Evolutionary conservation across 1,140 invertebrate species (phyloP).

Genomic region (Stegodyphus mimosarum): DNA sequence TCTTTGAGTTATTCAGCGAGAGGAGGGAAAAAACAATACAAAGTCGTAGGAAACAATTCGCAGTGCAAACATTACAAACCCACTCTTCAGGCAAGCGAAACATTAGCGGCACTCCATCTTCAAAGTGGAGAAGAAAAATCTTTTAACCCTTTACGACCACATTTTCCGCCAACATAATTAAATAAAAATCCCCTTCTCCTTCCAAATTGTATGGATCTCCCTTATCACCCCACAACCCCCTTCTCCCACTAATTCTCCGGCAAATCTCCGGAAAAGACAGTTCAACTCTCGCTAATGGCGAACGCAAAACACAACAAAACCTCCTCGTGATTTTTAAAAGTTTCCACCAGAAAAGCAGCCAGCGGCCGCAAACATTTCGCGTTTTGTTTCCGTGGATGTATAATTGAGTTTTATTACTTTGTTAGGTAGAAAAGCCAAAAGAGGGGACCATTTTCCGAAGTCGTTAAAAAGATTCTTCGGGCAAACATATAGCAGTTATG

Average conservation of each 20-base stretch:
- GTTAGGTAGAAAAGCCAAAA: slow-evolving; percentile 32
- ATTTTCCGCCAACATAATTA: slow-evolving; percentile 48
- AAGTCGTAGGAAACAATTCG: neutral
- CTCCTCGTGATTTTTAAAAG: slow-evolving; percentile 8
- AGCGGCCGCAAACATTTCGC: slow-evolving; percentile 25
- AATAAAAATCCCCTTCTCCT: slow-evolving; percentile 41
- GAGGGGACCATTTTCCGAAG: slow-evolving; percentile 10
- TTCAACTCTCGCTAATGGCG: slow-evolving; percentile 14
- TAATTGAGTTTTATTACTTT: slow-evolving; percentile 58
- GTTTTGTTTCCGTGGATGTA: slow-evolving; percentile 41
- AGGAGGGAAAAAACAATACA: neutral
- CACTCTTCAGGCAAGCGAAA: neutral
- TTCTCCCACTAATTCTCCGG: neutral
- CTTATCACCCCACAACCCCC: neutral
- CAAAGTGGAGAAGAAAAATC: slow-evolving; percentile 28
- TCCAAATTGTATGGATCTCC: neutral
- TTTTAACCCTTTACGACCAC: slow-evolving; percentile 49
- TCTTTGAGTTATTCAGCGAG: too few relatives aligned
- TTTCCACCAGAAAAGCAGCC: neutral
- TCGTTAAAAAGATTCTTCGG: slow-evolving; percentile 15
- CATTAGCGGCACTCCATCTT: slow-evolving; percentile 15
- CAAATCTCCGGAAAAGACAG: slow-evolving; percentile 4
- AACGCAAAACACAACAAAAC: neutral
- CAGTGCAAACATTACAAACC: neutral
- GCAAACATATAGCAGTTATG: neutral